Conservation (phyloP, 2,113 vertebrate species). For the Tor tambroides region DNA sequence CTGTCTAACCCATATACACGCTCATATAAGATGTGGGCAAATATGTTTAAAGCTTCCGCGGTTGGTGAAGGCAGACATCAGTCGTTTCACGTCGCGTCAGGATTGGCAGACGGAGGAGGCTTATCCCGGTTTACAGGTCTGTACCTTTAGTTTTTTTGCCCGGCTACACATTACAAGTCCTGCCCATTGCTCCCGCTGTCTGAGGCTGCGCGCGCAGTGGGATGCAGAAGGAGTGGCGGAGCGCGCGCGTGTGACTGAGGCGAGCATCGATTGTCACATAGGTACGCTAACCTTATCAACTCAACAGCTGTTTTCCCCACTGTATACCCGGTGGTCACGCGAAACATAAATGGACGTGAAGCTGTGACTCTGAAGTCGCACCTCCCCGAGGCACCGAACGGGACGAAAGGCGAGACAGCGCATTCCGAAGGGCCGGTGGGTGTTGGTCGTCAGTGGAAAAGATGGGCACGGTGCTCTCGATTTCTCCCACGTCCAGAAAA, state of each 20-base stretch:
- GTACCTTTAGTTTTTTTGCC: constrained; percentile 60
- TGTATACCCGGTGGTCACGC: constrained; percentile 50
- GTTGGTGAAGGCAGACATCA: constrained; percentile 55
- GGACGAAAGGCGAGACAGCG: constrained; percentile 49
- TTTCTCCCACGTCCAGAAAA: constrained; percentile 81
- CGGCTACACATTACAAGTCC: constrained; percentile 60
- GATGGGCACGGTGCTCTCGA: constrained; percentile 91
- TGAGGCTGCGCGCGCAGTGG: constrained; percentile 55
- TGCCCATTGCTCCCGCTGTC: constrained; percentile 61
- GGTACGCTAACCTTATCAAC: constrained; percentile 29
- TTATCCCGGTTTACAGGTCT: constrained; percentile 57
- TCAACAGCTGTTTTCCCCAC: constrained; percentile 45
- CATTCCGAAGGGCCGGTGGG: constrained; percentile 58
- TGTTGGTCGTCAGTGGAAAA: constrained; percentile 62
- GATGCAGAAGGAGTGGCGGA: constrained; percentile 62
- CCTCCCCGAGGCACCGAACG: constrained; percentile 49
- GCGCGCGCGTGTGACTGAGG: constrained; percentile 49
- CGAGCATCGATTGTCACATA: constrained; percentile 42
- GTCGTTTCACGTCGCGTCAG: constrained; percentile 30
- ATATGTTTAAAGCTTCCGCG: constrained; percentile 1
- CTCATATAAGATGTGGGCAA: constrained; percentile 2
- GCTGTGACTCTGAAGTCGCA: constrained; percentile 49
- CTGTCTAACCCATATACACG: constrained; percentile 31
- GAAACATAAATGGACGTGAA: constrained; percentile 59
- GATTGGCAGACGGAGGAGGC: constrained; percentile 54